These are phyloP conservation scores for Vidua macroura DNA, from an alignment of 2,113 vertebrate genomes.

Conservation along the genomic window DNA sequence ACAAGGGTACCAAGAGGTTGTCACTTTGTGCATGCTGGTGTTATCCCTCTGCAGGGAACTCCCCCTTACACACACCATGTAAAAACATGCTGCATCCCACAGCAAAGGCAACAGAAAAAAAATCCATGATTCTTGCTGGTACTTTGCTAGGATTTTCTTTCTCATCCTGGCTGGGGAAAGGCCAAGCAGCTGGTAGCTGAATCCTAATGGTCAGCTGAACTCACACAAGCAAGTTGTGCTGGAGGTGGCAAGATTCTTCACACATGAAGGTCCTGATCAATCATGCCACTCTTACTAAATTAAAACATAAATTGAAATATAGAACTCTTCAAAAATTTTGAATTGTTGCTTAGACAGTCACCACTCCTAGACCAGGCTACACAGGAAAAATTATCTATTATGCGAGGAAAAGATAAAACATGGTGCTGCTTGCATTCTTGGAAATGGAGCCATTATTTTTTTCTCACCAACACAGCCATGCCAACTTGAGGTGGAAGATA, in stretches of 20 bases:
- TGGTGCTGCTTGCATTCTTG: background rate
- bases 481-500: background rate
- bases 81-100: background rate
- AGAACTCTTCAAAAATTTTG: background rate
- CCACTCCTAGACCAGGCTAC: background rate
- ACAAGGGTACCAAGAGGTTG: constrained; percentile 22
- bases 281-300: background rate
- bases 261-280: background rate
- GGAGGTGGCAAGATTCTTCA: background rate
- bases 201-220: background rate
- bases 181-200: background rate
- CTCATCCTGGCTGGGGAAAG: background rate
- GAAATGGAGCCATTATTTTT: background rate
- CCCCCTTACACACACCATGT: background rate
- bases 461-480: background rate
- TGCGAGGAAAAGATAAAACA: background rate
- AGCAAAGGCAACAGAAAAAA: background rate
- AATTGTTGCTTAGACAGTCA: background rate
- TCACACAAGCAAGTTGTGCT: background rate
- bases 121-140: background rate
- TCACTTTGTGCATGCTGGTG: background rate
- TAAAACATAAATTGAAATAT: background rate
- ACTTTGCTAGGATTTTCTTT: background rate
- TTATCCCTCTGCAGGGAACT: background rate
- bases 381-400: background rate